phyloP scores from a whole-genome alignment of 2,113 vertebrate species.

The Psammodynastes pulverulentus region DNA sequence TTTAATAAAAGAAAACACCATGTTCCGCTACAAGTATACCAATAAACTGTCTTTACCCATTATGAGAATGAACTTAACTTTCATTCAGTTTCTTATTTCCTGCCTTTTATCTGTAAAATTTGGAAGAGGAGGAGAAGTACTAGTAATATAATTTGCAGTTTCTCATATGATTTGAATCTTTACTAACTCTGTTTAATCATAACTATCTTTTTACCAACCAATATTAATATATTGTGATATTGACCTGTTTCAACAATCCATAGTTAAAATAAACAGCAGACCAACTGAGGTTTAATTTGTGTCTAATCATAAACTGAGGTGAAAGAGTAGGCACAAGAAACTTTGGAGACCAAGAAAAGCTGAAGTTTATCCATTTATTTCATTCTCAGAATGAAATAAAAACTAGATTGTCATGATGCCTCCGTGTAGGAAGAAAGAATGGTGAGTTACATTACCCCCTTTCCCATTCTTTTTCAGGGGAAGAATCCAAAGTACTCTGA shows the following conservation, averaged over 20 bases:
- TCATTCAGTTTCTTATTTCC: neutral
- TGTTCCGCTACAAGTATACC: neutral
- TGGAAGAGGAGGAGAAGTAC: neutral
- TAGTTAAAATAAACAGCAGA: neutral
- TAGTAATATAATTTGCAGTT: neutral
- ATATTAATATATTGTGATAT: neutral
- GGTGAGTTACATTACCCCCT: neutral
- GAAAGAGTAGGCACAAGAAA: neutral
- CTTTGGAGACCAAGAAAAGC: neutral
- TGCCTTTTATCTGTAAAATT: neutral
- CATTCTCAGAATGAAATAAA: neutral
- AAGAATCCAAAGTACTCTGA: neutral
- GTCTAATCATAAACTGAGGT: neutral
- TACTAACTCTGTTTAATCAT: neutral
- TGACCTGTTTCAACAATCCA: neutral
- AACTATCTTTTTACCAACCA: neutral
- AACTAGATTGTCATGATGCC: neutral
- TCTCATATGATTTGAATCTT: neutral
- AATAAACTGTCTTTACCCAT: neutral
- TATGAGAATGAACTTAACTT: neutral
- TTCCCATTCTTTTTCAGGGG: neutral
- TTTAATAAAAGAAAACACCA: neutral
- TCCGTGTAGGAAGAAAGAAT: neutral
- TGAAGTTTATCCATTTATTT: neutral
- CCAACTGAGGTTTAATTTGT: neutral